These are phyloP conservation scores for Perizoma flavofasciatum DNA, from an alignment of 2,888 invertebrate genomes.

Conservation along the genomic window DNA sequence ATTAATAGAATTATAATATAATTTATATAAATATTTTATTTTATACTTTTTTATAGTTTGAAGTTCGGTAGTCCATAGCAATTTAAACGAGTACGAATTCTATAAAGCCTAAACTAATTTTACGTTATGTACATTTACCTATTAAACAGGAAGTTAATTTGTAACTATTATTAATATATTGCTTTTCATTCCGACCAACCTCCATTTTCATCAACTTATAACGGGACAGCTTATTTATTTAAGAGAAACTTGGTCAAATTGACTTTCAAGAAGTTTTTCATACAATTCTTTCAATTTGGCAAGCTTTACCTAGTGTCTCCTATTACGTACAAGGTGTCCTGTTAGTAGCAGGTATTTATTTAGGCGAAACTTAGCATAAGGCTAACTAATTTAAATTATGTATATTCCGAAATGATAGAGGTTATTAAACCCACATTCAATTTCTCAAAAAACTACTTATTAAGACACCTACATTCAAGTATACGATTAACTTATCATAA, in stretches of 20 bases:
- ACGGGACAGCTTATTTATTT: too few species aligned
- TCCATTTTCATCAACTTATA: too few species aligned
- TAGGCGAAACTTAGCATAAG: too few species aligned
- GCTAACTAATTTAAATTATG: neutral
- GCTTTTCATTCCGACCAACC: constrained; percentile 10
- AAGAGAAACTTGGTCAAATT: too few species aligned
- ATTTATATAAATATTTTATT: constrained; percentile 36
- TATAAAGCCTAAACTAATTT: constrained; percentile 42
- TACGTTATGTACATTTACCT: constrained; percentile 35
- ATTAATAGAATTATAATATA: constrained; percentile 34
- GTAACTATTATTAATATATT: neutral
- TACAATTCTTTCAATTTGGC: too few species aligned
- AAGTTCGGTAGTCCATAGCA: constrained; percentile 62
- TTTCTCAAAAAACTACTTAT: constrained; percentile 2
- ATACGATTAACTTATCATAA: constrained; percentile 4
- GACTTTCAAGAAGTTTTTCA: too few species aligned
- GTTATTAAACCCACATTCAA: neutral
- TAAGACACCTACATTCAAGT: neutral
- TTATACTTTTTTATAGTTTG: constrained; percentile 63
- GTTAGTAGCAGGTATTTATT: too few species aligned
- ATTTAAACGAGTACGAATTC: constrained; percentile 40
- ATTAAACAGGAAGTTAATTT: constrained; percentile 19
- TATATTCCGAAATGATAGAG: neutral
- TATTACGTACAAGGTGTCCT: too few species aligned
- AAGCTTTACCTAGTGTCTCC: too few species aligned